phyloP scores from a whole-genome alignment of 2,888 invertebrate genomes.

The Polietes domitor region DNA sequence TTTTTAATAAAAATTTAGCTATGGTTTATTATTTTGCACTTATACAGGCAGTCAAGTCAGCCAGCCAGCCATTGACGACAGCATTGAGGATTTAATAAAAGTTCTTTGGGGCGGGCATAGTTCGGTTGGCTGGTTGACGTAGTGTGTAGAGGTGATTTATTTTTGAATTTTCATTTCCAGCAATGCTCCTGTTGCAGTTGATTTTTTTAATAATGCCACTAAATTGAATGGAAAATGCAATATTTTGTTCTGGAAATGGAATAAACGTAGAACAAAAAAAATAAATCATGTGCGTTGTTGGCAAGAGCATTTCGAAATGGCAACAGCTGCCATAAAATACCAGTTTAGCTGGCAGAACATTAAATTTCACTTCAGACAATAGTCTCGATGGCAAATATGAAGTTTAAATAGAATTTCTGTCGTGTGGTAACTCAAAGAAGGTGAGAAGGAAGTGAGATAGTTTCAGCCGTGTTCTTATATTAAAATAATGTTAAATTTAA shows the following conservation, averaged over 20 bases:
- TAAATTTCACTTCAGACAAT: background rate
- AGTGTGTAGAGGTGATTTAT: conserved; percentile 52
- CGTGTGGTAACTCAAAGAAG: too few relatives aligned
- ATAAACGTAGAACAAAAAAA: background rate
- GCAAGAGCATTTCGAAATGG: conserved; percentile 21
- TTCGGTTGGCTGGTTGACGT: background rate
- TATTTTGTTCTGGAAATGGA: conserved; percentile 34
- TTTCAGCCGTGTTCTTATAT: too few relatives aligned
- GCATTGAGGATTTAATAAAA: background rate
- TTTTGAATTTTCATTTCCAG: conserved; percentile 50
- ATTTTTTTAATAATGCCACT: conserved; percentile 51
- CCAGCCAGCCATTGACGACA: too few relatives aligned
- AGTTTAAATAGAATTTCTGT: too few relatives aligned
- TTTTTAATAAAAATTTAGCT: conserved; percentile 58
- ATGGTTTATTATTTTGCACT: conserved; percentile 63
- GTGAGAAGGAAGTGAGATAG: too few relatives aligned
- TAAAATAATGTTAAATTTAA: too few relatives aligned
- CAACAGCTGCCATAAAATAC: conserved; percentile 58
- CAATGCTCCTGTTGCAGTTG: conserved; percentile 23
- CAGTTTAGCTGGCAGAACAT: background rate
- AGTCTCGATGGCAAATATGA: background rate
- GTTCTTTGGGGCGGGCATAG: background rate
- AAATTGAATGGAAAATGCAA: conserved; percentile 64
- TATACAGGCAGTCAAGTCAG: too few relatives aligned
- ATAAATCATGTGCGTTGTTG: conserved; percentile 19